These are phyloP conservation scores for Molossus molossus DNA, from an alignment of 2,797 vertebrate species.

Conservation along the genomic window DNA sequence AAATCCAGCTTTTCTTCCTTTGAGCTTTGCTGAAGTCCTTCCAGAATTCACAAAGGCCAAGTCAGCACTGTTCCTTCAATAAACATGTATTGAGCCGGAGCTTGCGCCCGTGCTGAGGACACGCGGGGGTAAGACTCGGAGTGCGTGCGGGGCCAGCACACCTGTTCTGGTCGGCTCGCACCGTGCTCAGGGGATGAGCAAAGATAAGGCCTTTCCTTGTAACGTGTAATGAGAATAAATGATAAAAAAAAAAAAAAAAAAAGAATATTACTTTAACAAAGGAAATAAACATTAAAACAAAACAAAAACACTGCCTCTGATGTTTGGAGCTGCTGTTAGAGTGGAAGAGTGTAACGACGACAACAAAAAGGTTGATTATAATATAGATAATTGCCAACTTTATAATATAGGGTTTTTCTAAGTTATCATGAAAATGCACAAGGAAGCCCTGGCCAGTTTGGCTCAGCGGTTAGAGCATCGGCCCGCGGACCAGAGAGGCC, in stretches of 20 bases:
- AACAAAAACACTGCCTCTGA: background rate
- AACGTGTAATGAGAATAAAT: background rate
- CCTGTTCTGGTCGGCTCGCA: background rate
- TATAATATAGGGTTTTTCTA: background rate
- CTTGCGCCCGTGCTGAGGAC: background rate
- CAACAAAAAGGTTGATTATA: background rate
- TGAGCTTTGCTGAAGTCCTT: background rate
- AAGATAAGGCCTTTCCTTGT: background rate
- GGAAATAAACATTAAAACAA: conserved; percentile 5
- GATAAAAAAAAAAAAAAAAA: background rate
- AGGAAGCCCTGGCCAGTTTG: background rate
- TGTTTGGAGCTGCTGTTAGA: background rate
- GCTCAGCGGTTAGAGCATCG: too few species aligned
- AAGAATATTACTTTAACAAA: background rate
- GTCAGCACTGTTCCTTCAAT: background rate
- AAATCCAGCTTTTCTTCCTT: conserved; percentile 15
- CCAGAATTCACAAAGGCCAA: conserved; percentile 14
- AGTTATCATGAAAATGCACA: conserved; percentile 10
- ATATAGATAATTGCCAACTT: background rate
- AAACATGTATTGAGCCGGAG: background rate
- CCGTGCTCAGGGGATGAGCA: background rate
- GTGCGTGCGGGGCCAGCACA: background rate
- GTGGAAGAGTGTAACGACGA: background rate
- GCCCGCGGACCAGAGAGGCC: too few species aligned
- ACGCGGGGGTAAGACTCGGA: background rate